Evolutionary conservation across 2,113 vertebrate genomes (phyloP).

Genomic region (Shinisaurus crocodilurus): DNA sequence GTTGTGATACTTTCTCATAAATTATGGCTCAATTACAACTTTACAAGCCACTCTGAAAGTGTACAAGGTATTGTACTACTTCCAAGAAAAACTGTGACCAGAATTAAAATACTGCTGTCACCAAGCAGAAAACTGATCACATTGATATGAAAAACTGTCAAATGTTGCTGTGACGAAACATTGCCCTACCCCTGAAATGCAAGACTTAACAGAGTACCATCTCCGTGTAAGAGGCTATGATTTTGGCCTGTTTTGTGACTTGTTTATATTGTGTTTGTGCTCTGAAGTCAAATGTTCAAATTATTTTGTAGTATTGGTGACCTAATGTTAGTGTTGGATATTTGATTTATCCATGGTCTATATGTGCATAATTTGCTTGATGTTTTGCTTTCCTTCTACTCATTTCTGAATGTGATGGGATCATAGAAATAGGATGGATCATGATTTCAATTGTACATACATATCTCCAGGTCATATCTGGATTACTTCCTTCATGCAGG

Average conservation of each 20-base stretch:
- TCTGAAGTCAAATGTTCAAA: not conserved
- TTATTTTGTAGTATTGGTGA: not conserved
- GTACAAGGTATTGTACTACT: not conserved
- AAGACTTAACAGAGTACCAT: not conserved
- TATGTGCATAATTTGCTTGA: not conserved
- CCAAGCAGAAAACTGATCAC: not conserved
- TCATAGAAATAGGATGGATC: not conserved
- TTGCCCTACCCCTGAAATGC: not conserved
- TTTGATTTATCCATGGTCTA: not conserved
- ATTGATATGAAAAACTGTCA: not conserved
- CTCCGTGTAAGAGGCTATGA: not conserved
- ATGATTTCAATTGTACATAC: not conserved
- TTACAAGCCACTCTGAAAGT: slow-evolving; percentile 4
- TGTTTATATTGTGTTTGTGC: not conserved
- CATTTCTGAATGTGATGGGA: not conserved
- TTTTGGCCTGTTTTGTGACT: not conserved
- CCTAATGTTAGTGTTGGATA: not conserved
- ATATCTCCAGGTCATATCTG: not conserved
- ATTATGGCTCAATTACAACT: slow-evolving; percentile 23
- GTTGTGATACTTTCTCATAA: slow-evolving; percentile 21
- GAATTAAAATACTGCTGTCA: slow-evolving; percentile 1
- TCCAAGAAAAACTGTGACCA: slow-evolving; percentile 2
- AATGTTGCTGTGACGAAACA: not conserved
- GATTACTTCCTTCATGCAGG: not conserved
- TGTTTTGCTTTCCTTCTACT: not conserved